phyloP scores from a whole-genome alignment of 1,140 invertebrate genomes.

The Uloborus diversus region DNA sequence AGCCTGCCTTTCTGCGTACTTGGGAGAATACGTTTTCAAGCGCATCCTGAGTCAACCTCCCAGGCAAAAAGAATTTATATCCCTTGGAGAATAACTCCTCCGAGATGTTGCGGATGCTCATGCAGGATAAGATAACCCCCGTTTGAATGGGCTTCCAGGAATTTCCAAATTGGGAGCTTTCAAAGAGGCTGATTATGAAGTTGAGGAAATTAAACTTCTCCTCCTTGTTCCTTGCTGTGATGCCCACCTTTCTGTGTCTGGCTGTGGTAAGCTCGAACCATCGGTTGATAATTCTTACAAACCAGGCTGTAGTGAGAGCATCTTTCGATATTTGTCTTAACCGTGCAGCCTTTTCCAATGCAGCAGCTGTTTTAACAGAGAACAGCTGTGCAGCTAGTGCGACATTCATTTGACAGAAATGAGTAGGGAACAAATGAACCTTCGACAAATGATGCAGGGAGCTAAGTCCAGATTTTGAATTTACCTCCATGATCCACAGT shows the following conservation, averaged over 20 bases:
- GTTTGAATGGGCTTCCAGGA: neutral
- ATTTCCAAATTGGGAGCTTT: neutral
- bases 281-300: neutral
- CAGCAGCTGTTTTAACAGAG: too few species aligned
- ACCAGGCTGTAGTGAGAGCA: neutral
- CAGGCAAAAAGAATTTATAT: neutral
- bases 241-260: neutral
- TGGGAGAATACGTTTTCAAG: conserved; percentile 9
- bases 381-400: too few species aligned
- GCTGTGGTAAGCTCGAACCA: neutral
- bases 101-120: neutral
- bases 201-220: neutral
- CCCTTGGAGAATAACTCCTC: neutral
- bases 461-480: too few species aligned
- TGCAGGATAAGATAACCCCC: neutral
- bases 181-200: neutral
- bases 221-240: neutral
- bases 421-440: too few species aligned
- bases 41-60: neutral
- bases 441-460: too few species aligned
- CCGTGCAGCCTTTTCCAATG: too few species aligned
- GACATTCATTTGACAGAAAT: too few species aligned
- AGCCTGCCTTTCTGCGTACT: neutral
- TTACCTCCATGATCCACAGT: too few species aligned
- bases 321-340: neutral